Evolutionary conservation across 2,888 invertebrate genomes (phyloP).

Genomic region (Chloroclysta siterata): DNA sequence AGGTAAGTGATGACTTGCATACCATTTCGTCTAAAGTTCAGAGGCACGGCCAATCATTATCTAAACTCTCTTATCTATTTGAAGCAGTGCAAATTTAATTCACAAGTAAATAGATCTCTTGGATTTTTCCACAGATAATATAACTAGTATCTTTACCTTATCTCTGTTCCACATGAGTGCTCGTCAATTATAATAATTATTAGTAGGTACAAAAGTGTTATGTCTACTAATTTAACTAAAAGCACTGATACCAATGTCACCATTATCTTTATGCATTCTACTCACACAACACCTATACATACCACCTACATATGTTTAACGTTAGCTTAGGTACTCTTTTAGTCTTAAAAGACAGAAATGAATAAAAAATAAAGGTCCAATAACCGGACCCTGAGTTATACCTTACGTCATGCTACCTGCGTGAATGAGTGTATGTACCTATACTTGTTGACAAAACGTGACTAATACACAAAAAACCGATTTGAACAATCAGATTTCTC

Average conservation of each 20-base stretch:
- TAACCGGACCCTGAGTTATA: constrained; percentile 12
- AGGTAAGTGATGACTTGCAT: no score
- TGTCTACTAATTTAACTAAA: background rate
- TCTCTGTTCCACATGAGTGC: background rate
- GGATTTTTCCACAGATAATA: no score
- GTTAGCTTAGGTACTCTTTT: background rate
- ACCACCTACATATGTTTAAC: background rate
- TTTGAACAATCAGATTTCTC: no score
- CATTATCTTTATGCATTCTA: background rate
- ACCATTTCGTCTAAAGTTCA: no score
- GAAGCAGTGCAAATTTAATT: no score
- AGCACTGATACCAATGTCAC: background rate
- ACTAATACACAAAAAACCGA: background rate
- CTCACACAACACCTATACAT: background rate
- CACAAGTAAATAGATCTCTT: no score
- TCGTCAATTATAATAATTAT: no score
- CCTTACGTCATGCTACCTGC: background rate
- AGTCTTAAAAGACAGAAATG: background rate
- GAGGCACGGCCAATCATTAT: no score
- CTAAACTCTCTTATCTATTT: no score
- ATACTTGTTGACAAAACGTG: background rate
- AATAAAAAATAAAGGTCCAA: background rate
- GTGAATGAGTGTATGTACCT: background rate
- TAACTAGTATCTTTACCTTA: background rate
- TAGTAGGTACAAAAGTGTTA: background rate